These are phyloP conservation scores for Ichneumon xanthorius DNA, from an alignment of 2,888 invertebrate species.

Conservation along the genomic window DNA sequence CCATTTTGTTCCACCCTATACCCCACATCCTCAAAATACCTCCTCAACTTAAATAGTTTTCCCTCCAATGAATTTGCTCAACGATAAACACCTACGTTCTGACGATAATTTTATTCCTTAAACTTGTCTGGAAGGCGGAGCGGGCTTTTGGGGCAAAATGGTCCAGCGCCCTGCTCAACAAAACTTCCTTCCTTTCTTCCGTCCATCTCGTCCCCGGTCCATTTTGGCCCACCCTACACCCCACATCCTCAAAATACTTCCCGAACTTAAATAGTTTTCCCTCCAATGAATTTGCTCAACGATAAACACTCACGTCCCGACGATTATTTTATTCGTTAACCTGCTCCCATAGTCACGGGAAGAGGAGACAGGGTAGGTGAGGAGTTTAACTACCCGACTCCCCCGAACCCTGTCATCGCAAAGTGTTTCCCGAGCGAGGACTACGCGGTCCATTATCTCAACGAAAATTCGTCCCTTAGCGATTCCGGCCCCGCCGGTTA, in stretches of 20 bases:
- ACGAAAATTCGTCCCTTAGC: slow-evolving; percentile 64
- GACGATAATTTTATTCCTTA: slow-evolving; percentile 45
- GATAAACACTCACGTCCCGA: too few species aligned
- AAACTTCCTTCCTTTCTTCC: too few species aligned
- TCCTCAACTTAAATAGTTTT: not conserved
- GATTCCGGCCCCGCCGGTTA: slow-evolving; percentile 37
- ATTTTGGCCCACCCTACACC: too few species aligned
- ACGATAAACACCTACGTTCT: slow-evolving; percentile 30
- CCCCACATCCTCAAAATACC: too few species aligned
- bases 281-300: too few species aligned
- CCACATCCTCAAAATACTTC: not conserved
- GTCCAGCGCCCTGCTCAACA: too few species aligned
- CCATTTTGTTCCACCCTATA: too few species aligned
- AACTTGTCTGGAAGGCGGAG: too few species aligned
- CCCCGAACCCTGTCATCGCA: slow-evolving; percentile 62
- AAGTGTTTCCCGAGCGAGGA: slow-evolving; percentile 64
- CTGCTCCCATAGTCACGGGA: too few species aligned
- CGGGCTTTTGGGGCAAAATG: too few species aligned
- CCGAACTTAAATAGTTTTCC: too few species aligned
- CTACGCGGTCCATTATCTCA: slow-evolving; percentile 66
- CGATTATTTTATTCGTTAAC: slow-evolving; percentile 30
- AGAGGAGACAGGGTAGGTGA: not conserved
- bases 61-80: slow-evolving; percentile 49
- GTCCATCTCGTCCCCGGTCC: too few species aligned
- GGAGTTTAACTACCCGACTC: slow-evolving; percentile 2